Conservation (phyloP, 2,113 vertebrate species). For the western clawed frog (Xenopus tropicalis) region UCB_Xtro_10.0 CM004450.2:31679501-31680000, state of each 20-base stretch:
- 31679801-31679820: slow-evolving; percentile 13
- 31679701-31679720: slow-evolving; percentile 39
- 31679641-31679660: slow-evolving; percentile 8
- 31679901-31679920: not conserved
- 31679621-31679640: slow-evolving; percentile 38
- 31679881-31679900: slow-evolving; percentile 13
- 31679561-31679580: slow-evolving; percentile 36
- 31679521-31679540: slow-evolving; percentile 30
- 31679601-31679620: slow-evolving; percentile 36
- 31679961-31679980: not conserved
- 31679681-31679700: slow-evolving; percentile 33
- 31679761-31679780: slow-evolving; percentile 26
- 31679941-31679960: not conserved
- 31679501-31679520: slow-evolving; percentile 27
- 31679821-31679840: slow-evolving; percentile 15
- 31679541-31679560: slow-evolving; percentile 33
- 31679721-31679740: slow-evolving; percentile 27
- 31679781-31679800: slow-evolving; percentile 22
- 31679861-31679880: slow-evolving; percentile 32
- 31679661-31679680: slow-evolving; percentile 20
- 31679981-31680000: not conserved
- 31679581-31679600: slow-evolving; percentile 36
- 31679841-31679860: slow-evolving; percentile 35
- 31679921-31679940: not conserved
- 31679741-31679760: slow-evolving; percentile 27